A percentile compares a stretch with the other conserved stretches of the same genome.
Evolutionary conservation across 2,113 vertebrate species (phyloP).

Genomic region (Calypte anna): DNA sequence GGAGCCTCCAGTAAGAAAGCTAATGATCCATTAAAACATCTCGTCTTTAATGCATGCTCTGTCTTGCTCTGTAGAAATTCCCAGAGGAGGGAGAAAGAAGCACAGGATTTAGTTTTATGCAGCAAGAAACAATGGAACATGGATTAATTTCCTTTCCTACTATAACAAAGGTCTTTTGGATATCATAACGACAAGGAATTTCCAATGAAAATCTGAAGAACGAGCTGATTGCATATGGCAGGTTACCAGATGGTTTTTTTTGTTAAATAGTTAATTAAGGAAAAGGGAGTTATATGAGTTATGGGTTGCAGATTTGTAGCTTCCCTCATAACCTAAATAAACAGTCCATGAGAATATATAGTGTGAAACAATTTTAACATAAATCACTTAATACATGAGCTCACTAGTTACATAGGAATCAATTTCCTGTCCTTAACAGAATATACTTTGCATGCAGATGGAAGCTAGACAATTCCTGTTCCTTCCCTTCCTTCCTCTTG

Average conservation of each 20-base stretch:
- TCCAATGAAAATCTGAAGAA: slow-evolving; percentile 2
- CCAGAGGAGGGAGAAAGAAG: not conserved
- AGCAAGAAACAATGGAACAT: not conserved
- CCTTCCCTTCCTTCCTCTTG: not conserved
- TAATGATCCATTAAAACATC: slow-evolving; percentile 21
- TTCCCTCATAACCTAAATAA: slow-evolving; percentile 20
- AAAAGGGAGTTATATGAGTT: not conserved
- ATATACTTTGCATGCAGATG: not conserved
- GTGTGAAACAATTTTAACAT: not conserved
- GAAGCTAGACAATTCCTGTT: not conserved
- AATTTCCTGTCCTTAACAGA: not conserved
- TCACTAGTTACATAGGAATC: not conserved
- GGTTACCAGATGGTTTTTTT: not conserved
- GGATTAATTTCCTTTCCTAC: not conserved
- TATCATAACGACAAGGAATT: not conserved
- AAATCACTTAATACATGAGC: not conserved
- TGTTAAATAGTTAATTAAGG: slow-evolving; percentile 9
- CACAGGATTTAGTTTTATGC: slow-evolving; percentile 22
- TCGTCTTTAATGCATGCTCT: not conserved
- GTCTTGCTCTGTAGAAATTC: not conserved
- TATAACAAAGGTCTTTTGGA: not conserved
- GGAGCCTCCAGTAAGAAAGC: not conserved
- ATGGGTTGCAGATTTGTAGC: not conserved
- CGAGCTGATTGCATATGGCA: not conserved
- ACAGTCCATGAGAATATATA: not conserved